Base-by-base conservation (phyloP, 2,113 vertebrate species). In the Strix uralensis region DNA sequence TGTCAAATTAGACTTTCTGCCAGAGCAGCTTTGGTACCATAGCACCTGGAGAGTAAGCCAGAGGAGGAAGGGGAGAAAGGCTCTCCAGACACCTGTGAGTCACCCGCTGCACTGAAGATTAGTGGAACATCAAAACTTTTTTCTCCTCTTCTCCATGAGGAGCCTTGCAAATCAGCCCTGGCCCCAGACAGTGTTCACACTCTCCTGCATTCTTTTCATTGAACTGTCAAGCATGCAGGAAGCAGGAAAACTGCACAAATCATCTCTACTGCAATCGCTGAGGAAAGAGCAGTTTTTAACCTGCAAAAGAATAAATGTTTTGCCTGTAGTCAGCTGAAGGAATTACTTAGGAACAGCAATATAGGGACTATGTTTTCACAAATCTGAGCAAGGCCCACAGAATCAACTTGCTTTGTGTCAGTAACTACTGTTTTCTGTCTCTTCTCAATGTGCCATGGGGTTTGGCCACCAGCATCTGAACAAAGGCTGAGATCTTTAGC, bases 181-280 rank as follows among this genome's bases (percentile, higher is more conserved):
- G 19, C 38, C 66, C 38, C 58, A 63, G 58, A 69, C 47, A 26
- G 1, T 0, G 1, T 3, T 23, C 38, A 7, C 0, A 2, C 8
- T 5, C 26, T 38, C 55, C 51, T 2, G 0, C 26, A 42, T 46
- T 15, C 58, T 25, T 57, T 58, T 9, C 57, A 30, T 2, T 6
- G 46, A 15, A 0, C 1, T 10, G 22, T 34, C 16, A 46, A 61
- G 40, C 0, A 0, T 10, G 21, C 47, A 32, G 71, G 32, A 27
- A n/a, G 30, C 21, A 73, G n/a, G 38, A 66, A 10, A 57, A 6
- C 27, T 7, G 38, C 15, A 11, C 81, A 29, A 11, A 17, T 10
- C 38, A 11, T 25, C 63, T 12, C 9, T 3, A 20, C 42, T 73
- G 78, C 5, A 6, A 4, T 7, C 3, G 6, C 70, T 7, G 2